Evolutionary conservation across 2,797 vertebrate genomes (phyloP), one percentile per base, ranked within the genome.

Genomic region (Neolamprologus multifasciatus): DNA sequence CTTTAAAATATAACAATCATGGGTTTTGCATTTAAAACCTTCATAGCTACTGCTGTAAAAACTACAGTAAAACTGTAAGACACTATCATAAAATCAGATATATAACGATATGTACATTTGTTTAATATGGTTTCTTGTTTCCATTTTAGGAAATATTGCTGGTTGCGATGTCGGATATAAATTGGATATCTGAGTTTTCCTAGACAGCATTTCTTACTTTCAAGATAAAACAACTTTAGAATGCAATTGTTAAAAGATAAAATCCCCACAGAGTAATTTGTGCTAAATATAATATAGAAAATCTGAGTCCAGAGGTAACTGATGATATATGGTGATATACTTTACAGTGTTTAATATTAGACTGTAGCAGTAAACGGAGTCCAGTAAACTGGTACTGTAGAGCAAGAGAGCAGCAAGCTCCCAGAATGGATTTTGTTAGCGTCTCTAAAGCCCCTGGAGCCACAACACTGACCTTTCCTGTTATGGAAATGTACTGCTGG

Each of bases 401-500:
- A 88, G 84, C 29, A 82, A 8, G 50, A 36, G 64, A 87, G 90
- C 88, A 78, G 84, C 78, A 86, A 91, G 90, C 90, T 95, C 89
- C 94, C 92, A 86, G 85, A 92, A 94, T 91, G 84, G 92, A 94
- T 89, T 81, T 93, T 93, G 94, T 81, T 93, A 83, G 55, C 62
- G 80, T 94, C 89, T 92, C 89, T 86, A 85, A 85, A 89, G 87
- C 85, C 87, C 67, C 85, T 79, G 74, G 84, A 91, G 92, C 86
- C 92, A 88, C 90, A 93, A 88, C 90, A 78, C 89, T 94, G 93
- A 95, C 94, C 93, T 96, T 96, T 96, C 95, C 94, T 95, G 93
- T 95, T 95, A 93, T 95, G 95, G 94, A 95, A 93, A 95, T 91
- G 93, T 93, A 40, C 92, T 88, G 88, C 90, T 79, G 90, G 77